These are phyloP conservation scores for Archivesica marissinica DNA, from an alignment of 1,140 invertebrate species.

Conservation along the genomic window DNA sequence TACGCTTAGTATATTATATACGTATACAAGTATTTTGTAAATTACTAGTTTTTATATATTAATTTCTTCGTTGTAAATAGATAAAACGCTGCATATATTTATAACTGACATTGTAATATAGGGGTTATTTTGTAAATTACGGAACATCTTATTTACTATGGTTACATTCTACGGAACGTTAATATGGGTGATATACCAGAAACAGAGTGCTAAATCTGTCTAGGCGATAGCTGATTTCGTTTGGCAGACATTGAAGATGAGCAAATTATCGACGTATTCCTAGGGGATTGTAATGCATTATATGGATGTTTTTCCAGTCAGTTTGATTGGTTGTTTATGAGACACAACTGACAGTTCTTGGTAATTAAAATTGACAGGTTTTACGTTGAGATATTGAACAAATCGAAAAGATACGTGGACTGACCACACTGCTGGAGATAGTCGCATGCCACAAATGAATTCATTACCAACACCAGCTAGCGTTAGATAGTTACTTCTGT, in stretches of 20 bases:
- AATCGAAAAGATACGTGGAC: background rate
- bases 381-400: background rate
- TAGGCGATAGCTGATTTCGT: too few species aligned
- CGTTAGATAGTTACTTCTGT: background rate
- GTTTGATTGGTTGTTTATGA: conserved; percentile 4
- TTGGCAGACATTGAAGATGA: background rate
- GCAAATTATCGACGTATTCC: background rate
- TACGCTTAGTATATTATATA: too few species aligned
- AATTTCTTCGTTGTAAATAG: too few species aligned
- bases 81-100: too few species aligned
- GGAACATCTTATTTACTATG: too few species aligned
- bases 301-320: background rate
- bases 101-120: too few species aligned
- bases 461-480: background rate
- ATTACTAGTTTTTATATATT: too few species aligned
- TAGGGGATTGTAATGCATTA: background rate
- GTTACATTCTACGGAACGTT: too few species aligned
- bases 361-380: conserved; percentile 13
- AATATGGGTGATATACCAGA: too few species aligned
- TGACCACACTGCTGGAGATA: background rate
- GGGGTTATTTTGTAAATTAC: too few species aligned
- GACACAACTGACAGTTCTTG: background rate
- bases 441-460: background rate
- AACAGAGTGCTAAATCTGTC: too few species aligned
- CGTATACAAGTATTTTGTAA: too few species aligned